Percentiles rank a stretch among this genome's conserved stretches.
These are phyloP conservation scores for Bellardia pandia DNA, from an alignment of 2,888 invertebrate species.

Conservation along the genomic window DNA sequence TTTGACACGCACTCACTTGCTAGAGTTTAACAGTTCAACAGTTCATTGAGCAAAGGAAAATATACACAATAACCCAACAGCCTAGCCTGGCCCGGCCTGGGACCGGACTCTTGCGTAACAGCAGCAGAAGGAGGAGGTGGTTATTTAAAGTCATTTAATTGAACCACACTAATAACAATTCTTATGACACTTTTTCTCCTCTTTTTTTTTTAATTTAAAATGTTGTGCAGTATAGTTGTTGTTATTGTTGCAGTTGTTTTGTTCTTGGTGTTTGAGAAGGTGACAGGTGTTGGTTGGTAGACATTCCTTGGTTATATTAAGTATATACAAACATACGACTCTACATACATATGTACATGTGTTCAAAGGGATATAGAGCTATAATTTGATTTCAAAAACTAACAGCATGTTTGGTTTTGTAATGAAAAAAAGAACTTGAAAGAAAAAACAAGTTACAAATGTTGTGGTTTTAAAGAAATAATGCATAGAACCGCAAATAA, in stretches of 20 bases:
- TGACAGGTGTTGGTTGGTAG: slow-evolving; percentile 74
- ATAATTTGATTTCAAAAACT: slow-evolving; percentile 53
- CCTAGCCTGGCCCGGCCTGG: background rate
- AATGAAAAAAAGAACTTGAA: background rate
- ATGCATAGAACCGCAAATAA: background rate
- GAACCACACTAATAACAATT: slow-evolving; percentile 70
- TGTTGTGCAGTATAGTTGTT: background rate
- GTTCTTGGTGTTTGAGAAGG: slow-evolving; percentile 67
- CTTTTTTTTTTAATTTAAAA: background rate
- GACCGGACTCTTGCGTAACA: slow-evolving; percentile 27
- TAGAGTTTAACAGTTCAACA: slow-evolving; percentile 73
- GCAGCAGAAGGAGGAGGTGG: slow-evolving; percentile 27
- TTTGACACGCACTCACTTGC: slow-evolving; percentile 82
- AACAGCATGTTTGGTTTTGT: slow-evolving; percentile 7
- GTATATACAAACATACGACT: background rate
- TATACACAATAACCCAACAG: background rate
- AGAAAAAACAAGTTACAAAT: slow-evolving; percentile 33
- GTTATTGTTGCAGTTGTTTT: background rate
- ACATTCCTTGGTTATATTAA: slow-evolving; percentile 58
- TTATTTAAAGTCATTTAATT: slow-evolving; percentile 69
- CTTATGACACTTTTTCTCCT: slow-evolving; percentile 71
- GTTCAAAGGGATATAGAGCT: slow-evolving; percentile 41
- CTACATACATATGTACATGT: background rate
- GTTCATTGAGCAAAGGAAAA: slow-evolving; percentile 71
- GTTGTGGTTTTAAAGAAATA: slow-evolving; percentile 45